These are phyloP conservation scores for Megastigmus dorsalis DNA, from an alignment of 2,888 invertebrate genomes.

Conservation along the genomic window DNA sequence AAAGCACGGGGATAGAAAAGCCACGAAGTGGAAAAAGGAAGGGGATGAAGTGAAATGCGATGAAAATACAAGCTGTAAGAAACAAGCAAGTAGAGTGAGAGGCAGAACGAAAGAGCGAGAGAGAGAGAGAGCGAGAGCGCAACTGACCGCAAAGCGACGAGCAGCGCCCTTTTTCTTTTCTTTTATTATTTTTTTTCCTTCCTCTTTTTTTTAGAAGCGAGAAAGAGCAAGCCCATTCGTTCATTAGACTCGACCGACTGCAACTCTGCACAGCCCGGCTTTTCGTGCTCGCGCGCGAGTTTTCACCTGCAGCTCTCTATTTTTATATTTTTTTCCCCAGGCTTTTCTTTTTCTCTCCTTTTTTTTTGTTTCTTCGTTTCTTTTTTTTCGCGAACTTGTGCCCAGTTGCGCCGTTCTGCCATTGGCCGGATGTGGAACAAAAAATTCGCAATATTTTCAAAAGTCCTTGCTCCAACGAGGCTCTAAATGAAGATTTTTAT, in stretches of 20 bases:
- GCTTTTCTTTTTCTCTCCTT: no score
- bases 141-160: constrained; percentile 66
- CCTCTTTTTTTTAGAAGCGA: constrained; percentile 55
- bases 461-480: constrained; percentile 28
- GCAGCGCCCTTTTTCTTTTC: constrained; percentile 38
- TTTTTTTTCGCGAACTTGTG: no score
- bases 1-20: constrained; percentile 17
- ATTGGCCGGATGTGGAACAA: no score
- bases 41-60: constrained; percentile 23
- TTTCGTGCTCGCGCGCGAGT: constrained; percentile 34
- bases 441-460: constrained; percentile 42
- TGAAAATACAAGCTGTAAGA: constrained; percentile 47
- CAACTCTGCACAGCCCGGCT: constrained; percentile 48
- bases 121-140: constrained; percentile 58
- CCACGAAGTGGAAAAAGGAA: neutral
- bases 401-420: no score
- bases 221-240: constrained; percentile 59
- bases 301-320: constrained; percentile 46
- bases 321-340: constrained; percentile 15
- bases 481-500: constrained; percentile 21
- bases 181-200: constrained; percentile 28
- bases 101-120: constrained; percentile 47
- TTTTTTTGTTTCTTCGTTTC: no score
- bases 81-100: constrained; percentile 36
- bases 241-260: constrained; percentile 63